These are phyloP conservation scores for Sebastiscus albofasciatus DNA, from an alignment of 2,797 vertebrate species.

Conservation along the genomic window DNA sequence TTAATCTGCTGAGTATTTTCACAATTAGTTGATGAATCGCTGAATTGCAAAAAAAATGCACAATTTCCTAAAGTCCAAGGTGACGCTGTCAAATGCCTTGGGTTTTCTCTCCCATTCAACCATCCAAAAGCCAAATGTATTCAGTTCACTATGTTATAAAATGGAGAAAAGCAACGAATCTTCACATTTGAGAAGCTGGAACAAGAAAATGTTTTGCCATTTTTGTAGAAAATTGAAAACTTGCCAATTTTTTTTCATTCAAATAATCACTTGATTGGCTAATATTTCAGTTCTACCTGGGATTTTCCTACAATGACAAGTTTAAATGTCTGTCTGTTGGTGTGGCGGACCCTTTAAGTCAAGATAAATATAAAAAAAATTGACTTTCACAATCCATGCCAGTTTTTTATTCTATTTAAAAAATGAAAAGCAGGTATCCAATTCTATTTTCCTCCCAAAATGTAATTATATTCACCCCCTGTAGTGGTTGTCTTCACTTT, in stretches of 20 bases:
- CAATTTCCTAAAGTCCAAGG: accelerated
- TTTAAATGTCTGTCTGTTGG: too few species aligned
- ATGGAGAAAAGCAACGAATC: not conserved
- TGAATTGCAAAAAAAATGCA: not conserved
- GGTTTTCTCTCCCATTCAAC: not conserved
- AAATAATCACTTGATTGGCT: not conserved
- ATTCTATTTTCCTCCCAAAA: not conserved
- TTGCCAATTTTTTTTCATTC: not conserved
- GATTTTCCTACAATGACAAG: too few species aligned
- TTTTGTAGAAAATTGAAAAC: not conserved
- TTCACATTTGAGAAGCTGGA: not conserved
- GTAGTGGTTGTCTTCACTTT: not conserved
- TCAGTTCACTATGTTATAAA: not conserved
- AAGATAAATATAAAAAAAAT: not conserved
- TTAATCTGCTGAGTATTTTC: not conserved
- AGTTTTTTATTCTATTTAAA: not conserved
- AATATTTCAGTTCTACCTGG: not conserved
- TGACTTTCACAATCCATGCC: not conserved
- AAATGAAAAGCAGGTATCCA: not conserved
- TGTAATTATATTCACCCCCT: not conserved
- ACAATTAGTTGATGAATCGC: accelerated
- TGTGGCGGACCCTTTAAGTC: too few species aligned
- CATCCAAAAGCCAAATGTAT: not conserved
- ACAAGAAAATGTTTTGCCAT: not conserved
- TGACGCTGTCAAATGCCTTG: not conserved